phyloP scores from a whole-genome alignment of 2,113 vertebrate species.

The Podilymbus podiceps region DNA sequence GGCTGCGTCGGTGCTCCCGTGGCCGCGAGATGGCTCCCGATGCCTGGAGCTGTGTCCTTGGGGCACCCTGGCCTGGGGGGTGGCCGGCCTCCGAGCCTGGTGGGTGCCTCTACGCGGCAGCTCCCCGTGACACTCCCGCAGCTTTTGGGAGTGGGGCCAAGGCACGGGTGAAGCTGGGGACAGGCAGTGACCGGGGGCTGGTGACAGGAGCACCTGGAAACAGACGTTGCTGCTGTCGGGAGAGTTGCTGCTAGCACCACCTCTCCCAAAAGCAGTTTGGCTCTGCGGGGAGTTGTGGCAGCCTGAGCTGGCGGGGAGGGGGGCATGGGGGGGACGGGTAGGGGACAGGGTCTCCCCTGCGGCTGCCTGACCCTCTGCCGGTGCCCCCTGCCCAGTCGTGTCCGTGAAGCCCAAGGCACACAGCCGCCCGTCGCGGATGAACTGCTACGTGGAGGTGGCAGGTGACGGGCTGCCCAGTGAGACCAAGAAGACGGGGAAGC shows the following conservation, averaged over 20 bases:
- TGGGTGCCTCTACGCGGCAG: not conserved
- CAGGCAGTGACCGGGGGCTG: not conserved
- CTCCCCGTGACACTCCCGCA: not conserved
- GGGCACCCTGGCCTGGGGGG: too few species aligned
- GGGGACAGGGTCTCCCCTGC: not conserved
- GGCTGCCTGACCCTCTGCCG: not conserved
- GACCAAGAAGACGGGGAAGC: conserved; percentile 94
- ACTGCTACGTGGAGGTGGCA: conserved; percentile 90
- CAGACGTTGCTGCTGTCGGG: fast-evolving
- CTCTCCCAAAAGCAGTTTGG: not conserved
- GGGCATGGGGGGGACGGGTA: fast-evolving
- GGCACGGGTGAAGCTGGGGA: not conserved
- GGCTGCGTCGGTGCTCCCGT: not conserved
- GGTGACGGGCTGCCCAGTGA: conserved; percentile 87
- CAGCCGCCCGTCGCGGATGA: conserved; percentile 82
- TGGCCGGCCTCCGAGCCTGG: fast-evolving
- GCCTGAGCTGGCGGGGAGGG: fast-evolving
- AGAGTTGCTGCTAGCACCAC: fast-evolving
- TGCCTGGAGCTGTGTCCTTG: not conserved
- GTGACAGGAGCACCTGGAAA: not conserved
- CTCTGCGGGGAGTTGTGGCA: fast-evolving
- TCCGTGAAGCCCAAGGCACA: conserved; percentile 90
- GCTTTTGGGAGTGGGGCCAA: not conserved
- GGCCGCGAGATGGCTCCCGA: conserved; percentile 54
- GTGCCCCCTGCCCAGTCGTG: conserved; percentile 74